These are phyloP conservation scores for Umimayanthus kanabou DNA, from an alignment of 92 coral and sea anemone genomes.

Conservation along the genomic window DNA sequence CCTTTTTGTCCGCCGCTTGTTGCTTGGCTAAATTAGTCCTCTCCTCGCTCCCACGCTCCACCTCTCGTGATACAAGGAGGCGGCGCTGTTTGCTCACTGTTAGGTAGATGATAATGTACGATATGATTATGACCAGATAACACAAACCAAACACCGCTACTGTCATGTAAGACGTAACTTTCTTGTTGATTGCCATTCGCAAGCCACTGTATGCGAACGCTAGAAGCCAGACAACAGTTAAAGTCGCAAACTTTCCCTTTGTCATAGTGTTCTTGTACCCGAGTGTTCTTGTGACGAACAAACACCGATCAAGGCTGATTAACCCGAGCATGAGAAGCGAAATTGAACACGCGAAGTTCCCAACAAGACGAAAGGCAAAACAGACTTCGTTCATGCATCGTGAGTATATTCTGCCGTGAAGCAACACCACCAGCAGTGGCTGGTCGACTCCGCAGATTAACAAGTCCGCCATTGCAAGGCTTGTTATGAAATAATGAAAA, in stretches of 20 bases:
- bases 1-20: constrained; percentile 22
- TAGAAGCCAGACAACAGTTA: constrained; percentile 63
- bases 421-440: constrained; percentile 70
- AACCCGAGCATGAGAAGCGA: constrained; percentile 65
- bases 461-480: constrained; percentile 83
- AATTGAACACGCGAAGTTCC: constrained; percentile 78
- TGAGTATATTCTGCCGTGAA: constrained; percentile 52
- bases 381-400: constrained; percentile 52
- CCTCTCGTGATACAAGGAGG: neutral
- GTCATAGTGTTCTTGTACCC: constrained; percentile 75
- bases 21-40: neutral
- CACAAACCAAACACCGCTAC: constrained; percentile 61
- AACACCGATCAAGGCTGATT: constrained; percentile 83
- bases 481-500: constrained; percentile 74
- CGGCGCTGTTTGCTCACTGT: constrained; percentile 51
- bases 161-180: constrained; percentile 65
- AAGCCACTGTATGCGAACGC: constrained; percentile 61
- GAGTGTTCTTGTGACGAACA: constrained; percentile 59
- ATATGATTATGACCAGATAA: constrained; percentile 57
- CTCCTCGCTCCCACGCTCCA: neutral
- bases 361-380: constrained; percentile 72
- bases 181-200: constrained; percentile 61
- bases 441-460: constrained; percentile 68
- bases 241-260: constrained; percentile 49
- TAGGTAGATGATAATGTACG: constrained; percentile 59